Percentiles rank a stretch among this genome's conserved stretches.
Conservation (phyloP, 2,888 invertebrate genomes). For the Selenia dentaria region DNA sequence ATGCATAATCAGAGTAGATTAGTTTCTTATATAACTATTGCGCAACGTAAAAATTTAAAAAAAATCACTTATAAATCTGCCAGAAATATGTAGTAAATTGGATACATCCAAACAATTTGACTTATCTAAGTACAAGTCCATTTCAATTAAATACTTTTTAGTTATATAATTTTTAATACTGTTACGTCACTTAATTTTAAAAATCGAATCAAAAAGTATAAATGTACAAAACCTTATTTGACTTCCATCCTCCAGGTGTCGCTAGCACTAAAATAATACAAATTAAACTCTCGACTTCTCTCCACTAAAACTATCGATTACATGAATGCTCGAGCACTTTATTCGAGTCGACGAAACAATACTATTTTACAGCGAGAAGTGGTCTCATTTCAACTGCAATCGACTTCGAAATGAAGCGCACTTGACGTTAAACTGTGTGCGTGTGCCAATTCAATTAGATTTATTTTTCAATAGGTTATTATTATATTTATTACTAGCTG, state of each 20-base stretch:
- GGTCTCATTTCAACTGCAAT: slow-evolving; percentile 13
- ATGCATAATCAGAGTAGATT: too few species aligned
- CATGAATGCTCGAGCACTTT: slow-evolving; percentile 20
- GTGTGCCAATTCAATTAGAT: slow-evolving; percentile 23
- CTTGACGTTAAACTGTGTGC: slow-evolving; percentile 27
- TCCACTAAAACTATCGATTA: slow-evolving; percentile 42
- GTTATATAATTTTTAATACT: too few species aligned
- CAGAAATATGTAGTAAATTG: too few species aligned
- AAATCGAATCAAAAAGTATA: too few species aligned
- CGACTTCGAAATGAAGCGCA: slow-evolving; percentile 22
- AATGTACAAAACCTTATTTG: neutral
- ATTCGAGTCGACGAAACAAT: slow-evolving; percentile 23
- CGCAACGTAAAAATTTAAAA: too few species aligned
- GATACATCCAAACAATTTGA: too few species aligned
- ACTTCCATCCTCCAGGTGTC: slow-evolving; percentile 21
- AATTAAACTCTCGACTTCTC: slow-evolving; percentile 15
- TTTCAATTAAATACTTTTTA: too few species aligned
- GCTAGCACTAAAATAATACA: slow-evolving; percentile 9
- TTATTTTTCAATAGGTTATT: slow-evolving; percentile 14
- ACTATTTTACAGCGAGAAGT: slow-evolving; percentile 13
- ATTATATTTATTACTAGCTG: too few species aligned
- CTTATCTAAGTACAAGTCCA: too few species aligned
- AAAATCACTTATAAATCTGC: too few species aligned
- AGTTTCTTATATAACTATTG: too few species aligned
- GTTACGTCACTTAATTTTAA: too few species aligned